These are phyloP conservation scores for Agrilus mali DNA, from an alignment of 2,888 invertebrate genomes.

Conservation along the genomic window DNA sequence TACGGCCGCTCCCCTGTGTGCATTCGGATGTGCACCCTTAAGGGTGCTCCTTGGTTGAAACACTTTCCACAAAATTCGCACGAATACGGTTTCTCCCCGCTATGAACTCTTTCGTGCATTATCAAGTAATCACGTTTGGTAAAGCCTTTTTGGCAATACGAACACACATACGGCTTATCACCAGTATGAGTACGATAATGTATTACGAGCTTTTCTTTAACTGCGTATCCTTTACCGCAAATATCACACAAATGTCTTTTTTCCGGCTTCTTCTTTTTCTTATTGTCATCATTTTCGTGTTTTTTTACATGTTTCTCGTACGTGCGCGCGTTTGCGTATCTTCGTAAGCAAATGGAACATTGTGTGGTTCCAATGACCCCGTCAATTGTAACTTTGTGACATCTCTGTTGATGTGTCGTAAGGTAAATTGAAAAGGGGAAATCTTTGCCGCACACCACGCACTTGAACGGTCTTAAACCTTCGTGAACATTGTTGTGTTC, in stretches of 20 bases:
- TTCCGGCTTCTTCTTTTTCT: conserved; percentile 20
- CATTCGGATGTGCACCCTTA: conserved; percentile 23
- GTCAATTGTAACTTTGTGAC: conserved; percentile 31
- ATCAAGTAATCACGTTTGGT: conserved; percentile 11
- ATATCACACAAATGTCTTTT: conserved; percentile 28
- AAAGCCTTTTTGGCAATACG: conserved; percentile 8
- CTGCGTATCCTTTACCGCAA: conserved; percentile 25
- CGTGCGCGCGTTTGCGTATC: conserved; percentile 26
- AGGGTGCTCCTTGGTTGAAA: conserved; percentile 24
- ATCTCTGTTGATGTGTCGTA: conserved; percentile 32
- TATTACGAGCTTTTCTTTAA: conserved; percentile 22
- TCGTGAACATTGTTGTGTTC: conserved; percentile 22
- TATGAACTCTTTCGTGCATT: conserved; percentile 26
- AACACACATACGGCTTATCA: conserved; percentile 7
- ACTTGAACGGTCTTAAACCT: conserved; percentile 36
- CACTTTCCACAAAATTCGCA: conserved; percentile 28
- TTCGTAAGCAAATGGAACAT: conserved; percentile 35
- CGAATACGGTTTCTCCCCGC: conserved; percentile 25
- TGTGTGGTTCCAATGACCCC: conserved; percentile 23
- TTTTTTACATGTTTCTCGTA: conserved; percentile 24
- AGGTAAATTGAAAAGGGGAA: conserved; percentile 31
- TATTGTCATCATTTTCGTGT: conserved; percentile 26
- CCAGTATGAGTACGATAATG: conserved; percentile 15
- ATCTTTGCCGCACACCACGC: conserved; percentile 30
- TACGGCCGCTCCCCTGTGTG: conserved; percentile 28